Base-by-base conservation (phyloP, 2,797 vertebrate genomes). In the Discoglossus pictus region DNA sequence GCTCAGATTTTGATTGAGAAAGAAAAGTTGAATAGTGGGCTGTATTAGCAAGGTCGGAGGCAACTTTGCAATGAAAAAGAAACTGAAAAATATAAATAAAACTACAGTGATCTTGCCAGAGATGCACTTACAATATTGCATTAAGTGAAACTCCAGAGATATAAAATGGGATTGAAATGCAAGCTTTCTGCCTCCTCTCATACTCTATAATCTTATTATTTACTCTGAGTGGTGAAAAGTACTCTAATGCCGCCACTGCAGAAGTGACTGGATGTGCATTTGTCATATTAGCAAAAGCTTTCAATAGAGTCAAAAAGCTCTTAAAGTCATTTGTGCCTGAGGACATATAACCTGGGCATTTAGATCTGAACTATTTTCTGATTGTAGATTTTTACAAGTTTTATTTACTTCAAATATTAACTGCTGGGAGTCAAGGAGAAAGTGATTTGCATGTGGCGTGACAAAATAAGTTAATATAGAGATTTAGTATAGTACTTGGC, bases 151-250 rank as follows among this genome's bases (percentile, higher is more conserved):
- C 78, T 84, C 79, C 73, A 63, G 81, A 76, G 72, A 75, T 77
- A 68, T 61, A 76, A 78, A 88, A 89, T 75, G 83, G 73, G 83
- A 88, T 88, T 88, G 82, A 83, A 81, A 83, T 74, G 64, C 75
- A 78, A 73, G 67, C 72, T 79, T 82, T 78, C 70, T 82, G 77
- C 69, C 59, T 70, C 35, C 56, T 75, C 46, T 13, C 53, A 58
- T 48, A 34, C 36, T 38, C 72, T 64, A 13, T 87, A 87, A 88
- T 90, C 81, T 74, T 74, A 83, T 89, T 88, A 84, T 80, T 68
- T 79, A 73, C 75, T 78, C 64, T 47, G 76, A 82, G 74, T 80
- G 69, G 70, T 77, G 78, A 79, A 80, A 85, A 84, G 80, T 82
- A 78, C 46, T 39, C 56, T 68, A 82, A 77, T 68, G 76, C 70